Evolutionary conservation across 1,140 invertebrate genomes (phyloP).

Genomic region (Saccostrea glomerata): DNA sequence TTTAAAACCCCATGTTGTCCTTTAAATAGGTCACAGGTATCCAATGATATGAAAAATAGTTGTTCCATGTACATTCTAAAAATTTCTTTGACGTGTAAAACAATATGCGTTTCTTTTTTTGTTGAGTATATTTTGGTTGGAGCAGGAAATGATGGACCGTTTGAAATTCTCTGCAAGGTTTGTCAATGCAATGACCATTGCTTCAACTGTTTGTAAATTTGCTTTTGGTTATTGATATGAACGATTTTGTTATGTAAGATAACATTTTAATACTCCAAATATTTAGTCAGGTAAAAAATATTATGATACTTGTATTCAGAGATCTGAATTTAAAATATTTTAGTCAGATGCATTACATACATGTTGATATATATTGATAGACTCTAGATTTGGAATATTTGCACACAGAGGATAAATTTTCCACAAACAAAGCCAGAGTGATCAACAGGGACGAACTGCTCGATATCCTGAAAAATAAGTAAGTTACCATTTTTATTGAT

Average conservation of each 20-base stretch:
- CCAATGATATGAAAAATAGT: no score
- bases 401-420: slow-evolving; percentile 84
- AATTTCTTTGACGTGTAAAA: no score
- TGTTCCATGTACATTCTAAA: no score
- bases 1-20: no score
- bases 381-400: slow-evolving; percentile 84
- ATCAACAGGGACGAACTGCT: slow-evolving; percentile 82
- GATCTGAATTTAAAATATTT: not conserved
- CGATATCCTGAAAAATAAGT: slow-evolving; percentile 62
- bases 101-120: no score
- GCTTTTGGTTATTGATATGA: not conserved
- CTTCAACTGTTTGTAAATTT: not conserved
- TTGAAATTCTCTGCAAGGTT: slow-evolving; percentile 81
- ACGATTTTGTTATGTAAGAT: not conserved
- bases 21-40: no score
- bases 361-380: slow-evolving; percentile 62
- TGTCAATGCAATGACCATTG: not conserved
- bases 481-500: slow-evolving; percentile 28
- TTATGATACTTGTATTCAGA: not conserved
- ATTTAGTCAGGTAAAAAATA: not conserved
- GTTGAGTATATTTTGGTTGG: slow-evolving; percentile 92
- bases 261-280: no score
- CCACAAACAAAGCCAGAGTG: slow-evolving; percentile 87
- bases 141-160: slow-evolving; percentile 86
- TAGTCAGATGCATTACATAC: not conserved